Base-by-base conservation (phyloP, 92 coral and sea anemone species). In the Epizoanthus stellaris region DNA sequence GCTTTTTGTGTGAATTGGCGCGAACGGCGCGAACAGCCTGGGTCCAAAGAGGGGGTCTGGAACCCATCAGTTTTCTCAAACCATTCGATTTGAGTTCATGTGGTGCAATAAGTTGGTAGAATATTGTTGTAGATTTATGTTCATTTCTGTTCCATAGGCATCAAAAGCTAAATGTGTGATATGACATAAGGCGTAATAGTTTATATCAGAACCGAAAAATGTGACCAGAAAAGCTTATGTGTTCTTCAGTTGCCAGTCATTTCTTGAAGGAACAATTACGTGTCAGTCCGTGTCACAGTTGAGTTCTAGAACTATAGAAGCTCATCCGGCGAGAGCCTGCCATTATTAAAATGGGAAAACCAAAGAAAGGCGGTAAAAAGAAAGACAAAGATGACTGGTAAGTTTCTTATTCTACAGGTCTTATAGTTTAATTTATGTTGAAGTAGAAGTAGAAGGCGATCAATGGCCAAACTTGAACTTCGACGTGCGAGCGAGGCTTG, bases 361-460 rank as follows among this genome's bases (percentile, higher is more conserved):
- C 95, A 43, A 96, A 96, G 93, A 96, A 94, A 91, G 95, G 93
- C 39, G 91, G 87, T 6, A 96, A 90, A 81, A 96, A 93, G 90
- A 94, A 92, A 89, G 98, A 88, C 47, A 83, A 91, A 76, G 95
- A 89, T 74, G 98, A 96, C 52, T 96, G 98, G 98, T 96, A 86
- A 80, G 95, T 87, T 43, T 20, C 38, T 34, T 25, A 20, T 49
- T 34, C 14, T 54, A 39, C 64, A n/a, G n/a, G n/a, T n/a, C 4
- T 12, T 67, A 65, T 34, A 16, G 38, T 16, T 58, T 39, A 38
- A 36, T 5, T 34, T 47, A 11, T 20, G 47, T 21, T 39, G 54
- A 23, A 36, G 17, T 13, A 10, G 56, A 52, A 52, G 14, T 13
- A 52, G 56, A 30, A 30, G 36, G 36, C 36, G 36, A 52, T 52